Evolutionary conservation across 2,113 vertebrate species (phyloP), one percentile per base, ranked within the genome.

Genomic region (Corythornis vintsioides): DNA sequence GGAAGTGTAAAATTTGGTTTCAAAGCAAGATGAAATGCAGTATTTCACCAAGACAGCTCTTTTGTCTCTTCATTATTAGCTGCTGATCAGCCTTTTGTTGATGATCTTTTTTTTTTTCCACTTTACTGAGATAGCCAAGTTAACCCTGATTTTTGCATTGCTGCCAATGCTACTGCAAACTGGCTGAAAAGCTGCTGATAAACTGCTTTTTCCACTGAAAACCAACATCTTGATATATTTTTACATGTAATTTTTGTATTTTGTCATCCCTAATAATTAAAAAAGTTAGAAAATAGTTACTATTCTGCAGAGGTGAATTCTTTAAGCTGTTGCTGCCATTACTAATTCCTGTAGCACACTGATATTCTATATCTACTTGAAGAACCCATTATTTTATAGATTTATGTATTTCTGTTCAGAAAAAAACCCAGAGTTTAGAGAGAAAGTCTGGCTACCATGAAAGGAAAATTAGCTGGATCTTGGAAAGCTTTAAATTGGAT

Each of bases 321-420:
- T 87, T n/a, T 45, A 5, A 31, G 74, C 48, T 65, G 15, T 7
- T 45, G 43, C 25, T 80, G 3, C 43, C 15, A 0, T 2, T 20
- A 45, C 15, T 56, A 28, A 5, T 38, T 40, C 31, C 0, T 1
- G 42, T 40, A 50, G 71, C 63, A 45, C 20, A 2, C n/a, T 66
- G 40, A 13, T 10, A 0, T 47, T 83, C 45, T 4, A 69, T 56
- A 38, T 4, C 1, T 10, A 7, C 29, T 29, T 57, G 48, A 64
- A 76, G 52, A 40, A 42, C 52, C 35, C 9, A 5, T 1, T 28
- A 8, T 0, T 43, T 55, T 13, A 1, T 0, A 52, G 66, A n/a
- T 26, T 8, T 33, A 26, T 15, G 3, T 0, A 19, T 80, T 42
- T n/a, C 31, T 64, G 2, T 29, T 63, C 2, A 4, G 20, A 17